Conservation (phyloP, 2,113 vertebrate species). For the Eurystomus gularis region DNA sequence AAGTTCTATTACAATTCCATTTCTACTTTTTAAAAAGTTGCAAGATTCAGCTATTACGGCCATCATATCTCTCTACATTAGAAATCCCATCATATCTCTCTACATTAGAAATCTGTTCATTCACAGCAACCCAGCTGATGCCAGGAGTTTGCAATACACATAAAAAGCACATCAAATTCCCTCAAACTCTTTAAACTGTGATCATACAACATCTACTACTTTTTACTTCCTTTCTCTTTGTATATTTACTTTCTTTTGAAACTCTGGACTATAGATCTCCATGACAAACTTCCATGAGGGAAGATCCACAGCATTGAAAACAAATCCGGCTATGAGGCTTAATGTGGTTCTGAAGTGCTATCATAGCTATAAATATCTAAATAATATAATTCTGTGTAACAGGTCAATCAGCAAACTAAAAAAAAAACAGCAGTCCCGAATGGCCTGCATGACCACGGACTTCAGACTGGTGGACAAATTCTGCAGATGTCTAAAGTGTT, state of each 20-base stretch:
- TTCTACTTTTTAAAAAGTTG: background rate
- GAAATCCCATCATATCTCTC: background rate
- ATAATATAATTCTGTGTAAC: background rate
- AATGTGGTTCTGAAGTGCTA: background rate
- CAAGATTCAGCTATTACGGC: background rate
- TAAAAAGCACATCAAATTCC: background rate
- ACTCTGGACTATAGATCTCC: background rate
- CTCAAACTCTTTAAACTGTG: background rate
- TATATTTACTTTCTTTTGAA: background rate
- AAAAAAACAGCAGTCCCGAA: background rate
- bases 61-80: background rate
- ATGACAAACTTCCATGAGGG: background rate
- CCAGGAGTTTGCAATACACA: background rate
- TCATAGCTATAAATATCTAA: background rate
- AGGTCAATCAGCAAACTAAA: constrained; percentile 1
- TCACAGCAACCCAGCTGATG: background rate
- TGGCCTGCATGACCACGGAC: background rate
- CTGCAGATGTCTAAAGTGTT: constrained; percentile 4
- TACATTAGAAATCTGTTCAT: background rate
- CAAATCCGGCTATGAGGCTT: background rate
- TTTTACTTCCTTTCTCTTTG: background rate
- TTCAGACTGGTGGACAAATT: constrained; percentile 11
- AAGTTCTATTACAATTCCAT: background rate
- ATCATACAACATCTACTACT: background rate
- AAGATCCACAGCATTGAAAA: background rate